These are phyloP conservation scores for Nymphalis urticae DNA, from an alignment of 2,888 invertebrate species.

Conservation along the genomic window DNA sequence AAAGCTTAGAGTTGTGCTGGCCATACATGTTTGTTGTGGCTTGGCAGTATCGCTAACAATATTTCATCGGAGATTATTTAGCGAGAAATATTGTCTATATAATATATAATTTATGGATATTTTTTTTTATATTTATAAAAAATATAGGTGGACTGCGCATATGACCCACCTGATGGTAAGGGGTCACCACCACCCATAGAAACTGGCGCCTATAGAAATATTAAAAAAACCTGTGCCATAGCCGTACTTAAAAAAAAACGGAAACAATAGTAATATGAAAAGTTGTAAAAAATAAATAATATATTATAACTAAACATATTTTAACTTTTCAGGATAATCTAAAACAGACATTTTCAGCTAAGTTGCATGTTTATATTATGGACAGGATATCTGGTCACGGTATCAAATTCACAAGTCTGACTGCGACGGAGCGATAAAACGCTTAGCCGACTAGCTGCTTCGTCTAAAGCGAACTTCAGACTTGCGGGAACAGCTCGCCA, in stretches of 20 bases:
- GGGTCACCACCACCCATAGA: too few relatives aligned
- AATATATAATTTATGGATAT: background rate
- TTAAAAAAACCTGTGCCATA: too few relatives aligned
- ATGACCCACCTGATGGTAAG: too few relatives aligned
- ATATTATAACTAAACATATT: background rate
- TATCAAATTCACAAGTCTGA: conserved; percentile 52
- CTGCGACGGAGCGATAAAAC: conserved; percentile 73
- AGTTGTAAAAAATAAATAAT: too few relatives aligned
- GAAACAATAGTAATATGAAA: too few relatives aligned
- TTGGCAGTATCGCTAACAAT: conserved; percentile 6
- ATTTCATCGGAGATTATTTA: conserved; percentile 6
- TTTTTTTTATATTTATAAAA: too few relatives aligned
- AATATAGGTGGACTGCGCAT: too few relatives aligned
- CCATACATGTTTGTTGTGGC: conserved; percentile 3
- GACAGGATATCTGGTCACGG: conserved; percentile 41
- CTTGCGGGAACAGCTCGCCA: conserved; percentile 54
- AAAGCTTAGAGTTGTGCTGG: conserved; percentile 10
- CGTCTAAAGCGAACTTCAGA: conserved; percentile 55
- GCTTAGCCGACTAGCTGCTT: conserved; percentile 68
- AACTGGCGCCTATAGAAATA: too few relatives aligned
- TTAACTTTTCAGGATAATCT: background rate
- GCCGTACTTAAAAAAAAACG: too few relatives aligned
- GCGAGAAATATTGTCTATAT: background rate
- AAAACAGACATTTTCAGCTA: conserved; percentile 10
- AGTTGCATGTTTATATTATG: conserved; percentile 32